Percentiles rank a stretch among this genome's conserved stretches.
Conservation (phyloP, 2,888 invertebrate genomes). For the Lasioglossum zephyrum region DNA sequence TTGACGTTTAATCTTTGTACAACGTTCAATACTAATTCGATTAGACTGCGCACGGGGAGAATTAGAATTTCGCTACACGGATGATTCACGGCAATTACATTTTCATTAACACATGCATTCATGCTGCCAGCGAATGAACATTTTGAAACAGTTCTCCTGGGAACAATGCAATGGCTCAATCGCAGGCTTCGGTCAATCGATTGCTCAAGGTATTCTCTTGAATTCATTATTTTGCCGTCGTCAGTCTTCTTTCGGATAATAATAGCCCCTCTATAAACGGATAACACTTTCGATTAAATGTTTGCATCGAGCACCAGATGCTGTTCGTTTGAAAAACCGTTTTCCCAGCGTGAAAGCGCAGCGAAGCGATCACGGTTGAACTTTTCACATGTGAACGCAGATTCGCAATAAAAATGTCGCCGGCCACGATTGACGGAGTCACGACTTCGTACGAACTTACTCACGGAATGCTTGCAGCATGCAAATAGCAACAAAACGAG, state of each 20-base stretch:
- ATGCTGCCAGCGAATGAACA: neutral
- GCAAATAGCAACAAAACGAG: conserved; percentile 28
- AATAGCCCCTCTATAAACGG: neutral
- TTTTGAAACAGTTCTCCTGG: conserved; percentile 39
- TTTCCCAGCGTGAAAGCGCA: neutral
- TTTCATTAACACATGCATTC: conserved; percentile 17
- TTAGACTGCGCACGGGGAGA: neutral
- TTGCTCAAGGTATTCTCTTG: conserved; percentile 31
- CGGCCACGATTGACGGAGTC: conserved; percentile 25
- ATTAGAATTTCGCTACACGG: conserved; percentile 10
- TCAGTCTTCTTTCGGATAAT: neutral
- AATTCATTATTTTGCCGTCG: neutral
- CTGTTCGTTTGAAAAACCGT: neutral
- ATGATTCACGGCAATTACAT: conserved; percentile 37
- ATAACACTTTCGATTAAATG: neutral
- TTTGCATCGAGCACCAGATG: neutral
- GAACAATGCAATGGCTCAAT: conserved; percentile 32
- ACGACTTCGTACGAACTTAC: conserved; percentile 29
- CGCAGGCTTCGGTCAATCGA: conserved; percentile 9
- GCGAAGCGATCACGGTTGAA: neutral
- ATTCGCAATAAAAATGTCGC: conserved; percentile 16
- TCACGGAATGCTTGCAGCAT: conserved; percentile 29
- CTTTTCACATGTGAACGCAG: conserved; percentile 12
- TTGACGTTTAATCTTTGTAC: no score
- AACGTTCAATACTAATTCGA: no score